Base-by-base conservation (phyloP, 2,797 vertebrate species). In the Lagocephalus sceleratus region DNA sequence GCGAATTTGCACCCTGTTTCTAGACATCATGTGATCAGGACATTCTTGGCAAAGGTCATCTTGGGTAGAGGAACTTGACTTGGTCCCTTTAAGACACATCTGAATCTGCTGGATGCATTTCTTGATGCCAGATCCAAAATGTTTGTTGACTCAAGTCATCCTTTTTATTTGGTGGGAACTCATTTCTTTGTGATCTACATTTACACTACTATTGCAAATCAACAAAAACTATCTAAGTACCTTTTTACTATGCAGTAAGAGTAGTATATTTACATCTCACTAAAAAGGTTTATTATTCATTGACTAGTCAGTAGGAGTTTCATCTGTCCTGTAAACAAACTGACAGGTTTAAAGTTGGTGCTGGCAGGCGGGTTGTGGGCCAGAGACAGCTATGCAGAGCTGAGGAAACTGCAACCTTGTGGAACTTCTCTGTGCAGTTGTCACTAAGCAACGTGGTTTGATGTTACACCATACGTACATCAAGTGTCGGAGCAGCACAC, bases 31-130 rank as follows among this genome's bases (percentile, higher is more conserved):
- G 71, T 78, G 75, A 81, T 75, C 66, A 52, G 71, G 57, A 78
- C 47, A 74, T 73, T 77, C 53, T 60, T 69, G 54, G 68, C 53
- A 77, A 82, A 79, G 73, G 68, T 81, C 75, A 73, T 73, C 29
- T 55, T 55, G 54, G 68, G 68, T 68, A 61, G 25, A 39, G 61
- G 51, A 58, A 67, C 45, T 45, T 49, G 5, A 35, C 19, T n/a
- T 50, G 21, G 55, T 47, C 29, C 54, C 47, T 53, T 66, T 67
- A 46, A 63, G 69, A 60, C 39, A 43, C 20, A 55, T 40, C 57
- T 50, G 15, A 58, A 26, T 53, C 43, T 38, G 38, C 51, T 43
- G 47, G 65, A 68, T 46, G 51, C 63, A 67, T 47, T 61, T 53
- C 44, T 32, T 45, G 44, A 61, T 48, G 45, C 44, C 46, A 54